phyloP scores from a whole-genome alignment of 2,113 vertebrate genomes.

The Phyllopteryx taeniolatus region DNA sequence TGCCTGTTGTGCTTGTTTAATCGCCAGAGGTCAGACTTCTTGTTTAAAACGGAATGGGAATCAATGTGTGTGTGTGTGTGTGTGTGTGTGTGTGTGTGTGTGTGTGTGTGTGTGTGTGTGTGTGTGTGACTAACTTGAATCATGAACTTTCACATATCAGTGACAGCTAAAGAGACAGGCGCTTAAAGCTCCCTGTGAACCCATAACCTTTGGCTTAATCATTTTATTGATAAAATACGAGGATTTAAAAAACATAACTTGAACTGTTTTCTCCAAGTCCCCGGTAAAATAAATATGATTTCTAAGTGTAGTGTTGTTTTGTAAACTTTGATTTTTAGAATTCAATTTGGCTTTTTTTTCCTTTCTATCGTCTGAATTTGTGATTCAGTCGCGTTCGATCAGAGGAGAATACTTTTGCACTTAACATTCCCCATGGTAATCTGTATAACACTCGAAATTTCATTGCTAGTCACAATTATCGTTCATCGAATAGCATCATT shows the following conservation, averaged over 20 bases:
- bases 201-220: not conserved
- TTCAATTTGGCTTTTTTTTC: not conserved
- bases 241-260: not conserved
- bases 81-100: slow-evolving; percentile 33
- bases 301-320: not conserved
- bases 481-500: not conserved
- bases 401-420: no score
- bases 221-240: not conserved
- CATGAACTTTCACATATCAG: slow-evolving; percentile 78
- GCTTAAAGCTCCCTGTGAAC: slow-evolving; percentile 61
- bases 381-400: not conserved
- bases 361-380: not conserved
- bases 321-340: not conserved
- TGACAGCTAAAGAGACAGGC: slow-evolving; percentile 78
- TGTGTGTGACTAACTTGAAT: slow-evolving; percentile 72
- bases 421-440: no score
- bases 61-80: slow-evolving; percentile 21
- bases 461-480: not conserved
- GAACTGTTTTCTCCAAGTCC: not conserved
- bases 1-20: not conserved
- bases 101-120: slow-evolving; percentile 18
- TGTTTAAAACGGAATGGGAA: not conserved
- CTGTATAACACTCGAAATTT: not conserved
- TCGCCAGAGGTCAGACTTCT: not conserved
- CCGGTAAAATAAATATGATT: not conserved